These are phyloP conservation scores for Trachelus stipa DNA, from an alignment of 2,888 invertebrate species.

Conservation along the genomic window DNA sequence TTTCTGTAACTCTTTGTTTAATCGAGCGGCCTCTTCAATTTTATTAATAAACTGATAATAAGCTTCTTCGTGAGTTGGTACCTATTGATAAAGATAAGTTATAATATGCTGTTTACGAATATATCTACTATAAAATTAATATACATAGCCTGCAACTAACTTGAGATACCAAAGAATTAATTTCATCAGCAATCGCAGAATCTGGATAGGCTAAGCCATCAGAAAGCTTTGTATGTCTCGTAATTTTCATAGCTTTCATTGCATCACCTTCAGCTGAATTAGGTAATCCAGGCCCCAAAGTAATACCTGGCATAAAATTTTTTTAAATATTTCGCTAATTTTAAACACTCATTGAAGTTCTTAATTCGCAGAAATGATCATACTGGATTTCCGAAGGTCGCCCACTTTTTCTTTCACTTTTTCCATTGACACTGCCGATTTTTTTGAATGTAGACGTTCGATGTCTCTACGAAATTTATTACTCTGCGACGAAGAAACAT, in stretches of 20 bases:
- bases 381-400: conserved; percentile 12
- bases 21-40: neutral
- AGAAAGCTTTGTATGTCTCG: neutral
- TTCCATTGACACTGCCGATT: conserved; percentile 3
- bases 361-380: neutral
- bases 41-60: conserved; percentile 12
- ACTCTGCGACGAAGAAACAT: neutral
- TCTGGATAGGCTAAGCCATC: neutral
- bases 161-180: neutral
- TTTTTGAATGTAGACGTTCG: conserved; percentile 12
- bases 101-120: neutral
- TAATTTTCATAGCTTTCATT: conserved; percentile 11
- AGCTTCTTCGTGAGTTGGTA: conserved; percentile 3
- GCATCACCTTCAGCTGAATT: conserved; percentile 8
- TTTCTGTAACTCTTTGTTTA: conserved; percentile 9
- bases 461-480: conserved; percentile 5
- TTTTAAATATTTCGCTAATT: neutral
- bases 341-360: neutral
- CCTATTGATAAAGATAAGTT: neutral
- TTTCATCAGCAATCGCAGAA: neutral
- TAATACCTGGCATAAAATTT: conserved; percentile 3
- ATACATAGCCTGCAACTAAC: neutral
- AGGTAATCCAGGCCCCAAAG: conserved; percentile 12
- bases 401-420: conserved; percentile 14
- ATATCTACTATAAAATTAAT: neutral